Conservation (phyloP, 2,113 vertebrate genomes). For the Anarrhichthys ocellatus region DNA sequence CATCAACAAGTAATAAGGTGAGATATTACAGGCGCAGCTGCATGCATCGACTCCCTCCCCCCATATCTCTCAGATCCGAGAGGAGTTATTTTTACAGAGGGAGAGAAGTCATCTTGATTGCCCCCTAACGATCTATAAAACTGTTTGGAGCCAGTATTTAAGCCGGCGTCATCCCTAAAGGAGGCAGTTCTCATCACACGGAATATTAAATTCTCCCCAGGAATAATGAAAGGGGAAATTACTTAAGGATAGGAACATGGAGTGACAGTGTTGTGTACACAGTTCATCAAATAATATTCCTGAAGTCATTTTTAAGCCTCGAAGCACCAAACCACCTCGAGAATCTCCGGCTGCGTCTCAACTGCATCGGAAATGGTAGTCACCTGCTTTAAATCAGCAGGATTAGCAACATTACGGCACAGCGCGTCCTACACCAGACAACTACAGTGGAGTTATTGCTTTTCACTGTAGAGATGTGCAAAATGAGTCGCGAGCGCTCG, state of each 20-base stretch:
- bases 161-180: slow-evolving; percentile 66
- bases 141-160: slow-evolving; percentile 63
- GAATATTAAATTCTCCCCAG: slow-evolving; percentile 77
- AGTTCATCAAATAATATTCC: slow-evolving; percentile 62
- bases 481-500: slow-evolving; percentile 21
- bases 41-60: slow-evolving; percentile 29
- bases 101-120: slow-evolving; percentile 65
- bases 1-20: slow-evolving; percentile 62
- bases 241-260: slow-evolving; percentile 67
- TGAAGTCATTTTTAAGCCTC: slow-evolving; percentile 61
- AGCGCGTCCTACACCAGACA: neutral
- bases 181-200: slow-evolving; percentile 73
- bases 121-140: slow-evolving; percentile 74
- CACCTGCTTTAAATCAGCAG: slow-evolving; percentile 53
- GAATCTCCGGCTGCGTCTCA: slow-evolving; percentile 12
- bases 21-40: slow-evolving; percentile 29
- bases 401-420: slow-evolving; percentile 45
- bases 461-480: slow-evolving; percentile 33
- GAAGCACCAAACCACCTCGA: slow-evolving; percentile 7
- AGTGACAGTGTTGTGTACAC: slow-evolving; percentile 57
- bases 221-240: slow-evolving; percentile 76
- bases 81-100: slow-evolving; percentile 56
- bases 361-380: slow-evolving; percentile 34
- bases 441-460: slow-evolving; percentile 11
- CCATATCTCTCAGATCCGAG: slow-evolving; percentile 35